These are phyloP conservation scores for Dolomedes plantarius DNA, from an alignment of 2,888 invertebrate genomes.

Conservation along the genomic window DNA sequence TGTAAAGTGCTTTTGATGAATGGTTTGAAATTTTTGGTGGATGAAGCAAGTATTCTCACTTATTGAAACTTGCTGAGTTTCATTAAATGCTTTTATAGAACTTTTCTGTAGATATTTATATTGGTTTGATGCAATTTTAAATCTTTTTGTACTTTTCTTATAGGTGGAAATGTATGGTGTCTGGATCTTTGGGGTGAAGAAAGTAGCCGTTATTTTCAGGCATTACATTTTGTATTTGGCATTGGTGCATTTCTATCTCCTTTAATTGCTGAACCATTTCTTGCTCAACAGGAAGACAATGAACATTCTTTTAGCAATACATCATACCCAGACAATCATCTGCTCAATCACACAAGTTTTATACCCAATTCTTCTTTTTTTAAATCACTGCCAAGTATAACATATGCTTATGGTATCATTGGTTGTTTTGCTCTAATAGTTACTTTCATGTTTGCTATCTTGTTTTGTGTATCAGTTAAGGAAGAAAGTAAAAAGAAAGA, in stretches of 20 bases:
- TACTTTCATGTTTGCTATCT: conserved; percentile 25
- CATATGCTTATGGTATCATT: conserved; percentile 53
- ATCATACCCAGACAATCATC: not conserved
- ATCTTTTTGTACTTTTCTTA: not conserved
- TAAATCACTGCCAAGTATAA: conserved; percentile 13
- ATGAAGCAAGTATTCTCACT: too few relatives aligned
- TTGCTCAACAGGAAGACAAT: conserved; percentile 70
- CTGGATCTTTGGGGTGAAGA: conserved; percentile 75
- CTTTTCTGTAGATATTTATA: not conserved
- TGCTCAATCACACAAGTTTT: not conserved
- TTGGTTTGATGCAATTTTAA: not conserved
- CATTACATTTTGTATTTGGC: conserved; percentile 78
- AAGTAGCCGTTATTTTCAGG: conserved; percentile 78
- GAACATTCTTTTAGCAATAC: not conserved
- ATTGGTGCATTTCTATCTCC: conserved; percentile 78
- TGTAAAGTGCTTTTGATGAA: too few relatives aligned
- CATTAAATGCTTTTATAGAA: too few relatives aligned
- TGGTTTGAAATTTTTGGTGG: too few relatives aligned
- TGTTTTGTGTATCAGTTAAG: conserved; percentile 37
- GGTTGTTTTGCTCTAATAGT: conserved; percentile 43
- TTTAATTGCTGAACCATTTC: conserved; percentile 77
- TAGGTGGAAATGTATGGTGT: conserved; percentile 78
- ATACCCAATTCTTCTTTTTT: not conserved
- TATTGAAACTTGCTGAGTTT: too few relatives aligned
- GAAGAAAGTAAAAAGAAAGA: conserved; percentile 22